phyloP scores from a whole-genome alignment of 2,888 invertebrate genomes.

The Lomographa bimaculata region DNA sequence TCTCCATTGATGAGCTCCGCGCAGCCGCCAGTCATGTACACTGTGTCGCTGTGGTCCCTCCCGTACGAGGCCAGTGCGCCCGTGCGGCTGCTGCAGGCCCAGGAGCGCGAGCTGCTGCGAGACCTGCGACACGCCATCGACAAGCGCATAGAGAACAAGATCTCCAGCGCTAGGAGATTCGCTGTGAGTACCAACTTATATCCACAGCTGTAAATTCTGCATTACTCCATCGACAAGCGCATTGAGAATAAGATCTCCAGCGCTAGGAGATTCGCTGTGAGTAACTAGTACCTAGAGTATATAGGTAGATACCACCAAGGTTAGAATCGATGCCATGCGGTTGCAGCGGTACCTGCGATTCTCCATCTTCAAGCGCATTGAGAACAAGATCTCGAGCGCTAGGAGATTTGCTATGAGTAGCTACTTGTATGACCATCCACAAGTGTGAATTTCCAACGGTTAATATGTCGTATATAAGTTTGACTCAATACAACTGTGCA shows the following conservation, averaged over 20 bases:
- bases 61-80: slow-evolving; percentile 93
- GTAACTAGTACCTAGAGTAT: too few relatives aligned
- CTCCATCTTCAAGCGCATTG: slow-evolving; percentile 94
- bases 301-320: too few relatives aligned
- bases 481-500: too few relatives aligned
- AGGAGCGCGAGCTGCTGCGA: slow-evolving; percentile 93
- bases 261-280: slow-evolving; percentile 96
- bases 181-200: slow-evolving; percentile 87
- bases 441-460: too few relatives aligned
- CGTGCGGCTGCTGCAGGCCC: slow-evolving; percentile 91
- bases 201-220: slow-evolving; percentile 93
- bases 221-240: slow-evolving; percentile 92
- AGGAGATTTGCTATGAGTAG: slow-evolving; percentile 94
- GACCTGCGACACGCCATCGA: slow-evolving; percentile 94
- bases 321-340: too few relatives aligned
- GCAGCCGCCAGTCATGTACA: slow-evolving; percentile 96
- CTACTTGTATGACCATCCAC: too few relatives aligned
- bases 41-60: slow-evolving; percentile 93
- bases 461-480: too few relatives aligned
- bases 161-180: slow-evolving; percentile 96
- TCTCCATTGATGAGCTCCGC: slow-evolving; percentile 98
- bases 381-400: slow-evolving; percentile 97
- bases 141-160: slow-evolving; percentile 96
- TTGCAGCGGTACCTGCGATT: slow-evolving; percentile 93
- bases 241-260: slow-evolving; percentile 97